Conservation (phyloP, 35 echinoderm and acorn worm genomes). For the Amphiura filiformis region DNA sequence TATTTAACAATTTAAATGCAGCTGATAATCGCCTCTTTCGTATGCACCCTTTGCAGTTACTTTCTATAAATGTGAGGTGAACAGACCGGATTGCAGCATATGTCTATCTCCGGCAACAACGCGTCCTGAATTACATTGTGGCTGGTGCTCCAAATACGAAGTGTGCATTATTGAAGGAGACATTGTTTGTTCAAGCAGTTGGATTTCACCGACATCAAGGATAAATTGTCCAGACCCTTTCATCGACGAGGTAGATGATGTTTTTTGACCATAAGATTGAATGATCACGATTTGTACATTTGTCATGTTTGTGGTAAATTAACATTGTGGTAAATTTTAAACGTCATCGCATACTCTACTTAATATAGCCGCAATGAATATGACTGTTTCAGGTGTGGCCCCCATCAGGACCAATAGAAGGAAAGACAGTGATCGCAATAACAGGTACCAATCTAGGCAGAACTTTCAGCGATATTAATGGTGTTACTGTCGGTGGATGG, state of each 20-base stretch:
- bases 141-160: conserved; percentile 31
- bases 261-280: too few species aligned
- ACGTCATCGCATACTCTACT: too few species aligned
- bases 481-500: conserved; percentile 33
- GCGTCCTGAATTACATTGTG: background rate
- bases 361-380: too few species aligned
- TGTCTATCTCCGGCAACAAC: conserved; percentile 44
- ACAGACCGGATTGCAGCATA: conserved; percentile 58
- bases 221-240: background rate
- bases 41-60: conserved; percentile 34
- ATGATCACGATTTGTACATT: too few species aligned
- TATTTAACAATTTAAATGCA: too few species aligned
- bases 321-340: too few species aligned
- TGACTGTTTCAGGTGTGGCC: background rate
- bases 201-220: background rate
- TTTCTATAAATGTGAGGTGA: conserved; percentile 47
- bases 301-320: too few species aligned
- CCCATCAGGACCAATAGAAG: background rate
- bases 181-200: background rate
- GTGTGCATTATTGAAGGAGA: background rate
- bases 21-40: too few species aligned
- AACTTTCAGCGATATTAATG: conserved; percentile 10
- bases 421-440: conserved; percentile 13
- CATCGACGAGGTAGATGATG: background rate
- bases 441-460: conserved; percentile 47